Conservation (phyloP, 2,888 invertebrate species). For the Apamea sordens region DNA sequence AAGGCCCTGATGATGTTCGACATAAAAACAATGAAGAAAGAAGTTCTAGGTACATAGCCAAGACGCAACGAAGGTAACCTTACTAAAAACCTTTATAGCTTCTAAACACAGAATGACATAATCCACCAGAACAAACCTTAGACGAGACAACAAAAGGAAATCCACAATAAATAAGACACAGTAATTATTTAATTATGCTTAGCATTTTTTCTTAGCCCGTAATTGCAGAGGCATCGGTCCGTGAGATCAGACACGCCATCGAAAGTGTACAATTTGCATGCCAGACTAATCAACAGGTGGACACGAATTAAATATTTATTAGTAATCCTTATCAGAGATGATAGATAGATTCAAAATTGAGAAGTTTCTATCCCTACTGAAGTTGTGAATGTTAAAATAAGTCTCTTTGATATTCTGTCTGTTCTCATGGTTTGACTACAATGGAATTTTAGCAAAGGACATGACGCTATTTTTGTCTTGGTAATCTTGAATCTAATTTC, state of each 20-base stretch:
- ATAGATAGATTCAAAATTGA: background rate
- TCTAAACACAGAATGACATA: slow-evolving; percentile 10
- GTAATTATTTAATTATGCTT: slow-evolving; percentile 38
- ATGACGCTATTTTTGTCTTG: background rate
- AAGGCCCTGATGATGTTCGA: background rate
- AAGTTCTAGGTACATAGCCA: background rate
- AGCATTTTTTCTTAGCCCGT: slow-evolving; percentile 41
- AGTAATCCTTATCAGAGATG: background rate
- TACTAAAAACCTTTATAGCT: background rate
- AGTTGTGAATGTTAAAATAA: background rate
- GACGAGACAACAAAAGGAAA: slow-evolving; percentile 21
- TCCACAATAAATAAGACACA: slow-evolving; percentile 25
- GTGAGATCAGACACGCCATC: slow-evolving; percentile 67
- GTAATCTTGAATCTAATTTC: background rate
- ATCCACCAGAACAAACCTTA: background rate
- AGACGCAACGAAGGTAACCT: background rate
- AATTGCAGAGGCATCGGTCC: slow-evolving; percentile 65
- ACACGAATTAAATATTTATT: slow-evolving; percentile 10
- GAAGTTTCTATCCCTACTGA: background rate
- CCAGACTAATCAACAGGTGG: slow-evolving; percentile 44
- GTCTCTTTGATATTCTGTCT: background rate
- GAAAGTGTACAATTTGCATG: slow-evolving; percentile 67
- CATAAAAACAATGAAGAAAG: background rate
- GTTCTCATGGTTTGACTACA: background rate
- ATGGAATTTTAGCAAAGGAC: too few species aligned